A percentile compares a stretch with the other conserved stretches of the same genome.
These are phyloP conservation scores for Drosophila nigricruria DNA, from an alignment of 2,888 invertebrate species.

Conservation along the genomic window DNA sequence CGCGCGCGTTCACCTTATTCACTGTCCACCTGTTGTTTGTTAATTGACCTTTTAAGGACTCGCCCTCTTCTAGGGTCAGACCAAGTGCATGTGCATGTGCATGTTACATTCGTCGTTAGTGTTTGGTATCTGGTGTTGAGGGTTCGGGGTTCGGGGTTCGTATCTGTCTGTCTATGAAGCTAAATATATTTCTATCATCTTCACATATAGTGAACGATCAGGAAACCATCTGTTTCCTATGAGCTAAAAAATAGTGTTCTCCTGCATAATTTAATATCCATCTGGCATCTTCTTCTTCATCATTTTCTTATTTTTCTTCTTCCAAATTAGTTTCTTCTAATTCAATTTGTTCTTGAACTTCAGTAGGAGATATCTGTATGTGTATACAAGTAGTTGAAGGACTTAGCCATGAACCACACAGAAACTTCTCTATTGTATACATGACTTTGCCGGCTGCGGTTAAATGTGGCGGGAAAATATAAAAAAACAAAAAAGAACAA, in stretches of 20 bases:
- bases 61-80: constrained; percentile 49
- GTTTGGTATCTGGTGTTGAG: constrained; percentile 3
- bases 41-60: constrained; percentile 75
- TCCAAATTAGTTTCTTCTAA: neutral
- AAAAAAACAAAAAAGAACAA: neutral
- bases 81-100: constrained; percentile 42
- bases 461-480: constrained; percentile 6
- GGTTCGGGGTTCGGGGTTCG: neutral
- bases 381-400: neutral
- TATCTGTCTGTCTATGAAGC: neutral
- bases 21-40: constrained; percentile 70
- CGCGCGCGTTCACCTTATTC: constrained; percentile 45
- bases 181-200: neutral
- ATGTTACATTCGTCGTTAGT: neutral
- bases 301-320: neutral
- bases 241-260: neutral
- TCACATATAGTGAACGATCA: neutral
- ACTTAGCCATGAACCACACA: neutral
- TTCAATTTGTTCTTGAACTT: neutral
- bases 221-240: constrained; percentile 18
- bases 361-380: no score
- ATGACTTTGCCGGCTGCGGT: neutral
- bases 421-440: neutral
- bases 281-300: neutral
- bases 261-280: constrained; percentile 6